phyloP scores from a whole-genome alignment of 2,113 vertebrate genomes.

The Phaetusa simplex region DNA sequence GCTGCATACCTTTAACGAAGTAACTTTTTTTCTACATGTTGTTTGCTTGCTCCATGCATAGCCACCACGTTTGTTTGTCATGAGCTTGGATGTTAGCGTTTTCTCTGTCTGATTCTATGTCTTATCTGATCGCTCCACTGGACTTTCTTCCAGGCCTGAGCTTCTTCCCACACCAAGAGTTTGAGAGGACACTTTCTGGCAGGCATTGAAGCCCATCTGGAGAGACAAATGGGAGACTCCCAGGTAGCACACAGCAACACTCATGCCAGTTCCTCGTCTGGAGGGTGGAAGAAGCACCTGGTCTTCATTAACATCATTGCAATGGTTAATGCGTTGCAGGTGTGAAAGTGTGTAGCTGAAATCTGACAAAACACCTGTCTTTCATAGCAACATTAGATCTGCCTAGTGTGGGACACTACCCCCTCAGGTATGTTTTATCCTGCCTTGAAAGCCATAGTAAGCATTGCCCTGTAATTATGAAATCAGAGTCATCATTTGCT shows the following conservation, averaged over 20 bases:
- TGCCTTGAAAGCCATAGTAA: conserved; percentile 73
- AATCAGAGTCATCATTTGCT: conserved; percentile 74
- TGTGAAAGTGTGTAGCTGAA: conserved; percentile 79
- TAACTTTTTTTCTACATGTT: not conserved
- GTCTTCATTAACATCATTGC: conserved; percentile 83
- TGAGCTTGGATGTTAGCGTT: not conserved
- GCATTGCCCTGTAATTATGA: conserved; percentile 75
- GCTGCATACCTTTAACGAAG: not conserved
- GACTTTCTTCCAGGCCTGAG: not conserved
- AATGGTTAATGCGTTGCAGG: conserved; percentile 85
- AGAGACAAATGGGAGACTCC: not conserved
- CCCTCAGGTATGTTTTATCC: conserved; percentile 67
- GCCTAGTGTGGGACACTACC: conserved; percentile 57
- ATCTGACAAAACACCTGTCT: conserved; percentile 78
- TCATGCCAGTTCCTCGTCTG: conserved; percentile 69
- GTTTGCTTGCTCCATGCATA: not conserved
- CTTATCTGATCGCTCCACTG: not conserved
- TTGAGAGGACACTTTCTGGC: not conserved
- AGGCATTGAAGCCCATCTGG: not conserved
- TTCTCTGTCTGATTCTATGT: not conserved
- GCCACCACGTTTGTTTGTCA: not conserved
- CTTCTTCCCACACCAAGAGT: not conserved
- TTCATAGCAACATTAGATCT: conserved; percentile 66
- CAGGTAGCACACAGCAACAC: conserved; percentile 51
- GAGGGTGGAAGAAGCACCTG: conserved; percentile 80